Conservation (phyloP, 2,888 invertebrate species). For the Asteroscopus sphinx region DNA sequence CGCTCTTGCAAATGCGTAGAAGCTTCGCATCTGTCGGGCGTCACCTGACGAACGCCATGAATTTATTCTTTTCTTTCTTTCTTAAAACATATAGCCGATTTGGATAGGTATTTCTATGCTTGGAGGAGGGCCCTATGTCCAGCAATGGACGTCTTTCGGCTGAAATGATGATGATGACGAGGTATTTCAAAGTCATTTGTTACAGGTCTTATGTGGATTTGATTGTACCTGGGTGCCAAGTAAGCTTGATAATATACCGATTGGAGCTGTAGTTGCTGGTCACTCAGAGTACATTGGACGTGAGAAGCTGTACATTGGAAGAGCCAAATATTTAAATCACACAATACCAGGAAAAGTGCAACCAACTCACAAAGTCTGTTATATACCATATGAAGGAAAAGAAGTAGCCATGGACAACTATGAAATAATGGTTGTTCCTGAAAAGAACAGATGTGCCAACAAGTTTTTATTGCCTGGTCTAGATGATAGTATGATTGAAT, state of each 20-base stretch:
- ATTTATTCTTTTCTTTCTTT: too few species aligned
- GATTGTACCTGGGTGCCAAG: constrained; percentile 88
- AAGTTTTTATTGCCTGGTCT: constrained; percentile 38
- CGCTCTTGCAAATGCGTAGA: too few species aligned
- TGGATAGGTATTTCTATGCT: too few species aligned
- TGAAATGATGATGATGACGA: too few species aligned
- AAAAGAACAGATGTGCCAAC: constrained; percentile 51
- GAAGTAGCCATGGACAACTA: constrained; percentile 64
- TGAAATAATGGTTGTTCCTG: constrained; percentile 69
- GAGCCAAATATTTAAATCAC: constrained; percentile 92
- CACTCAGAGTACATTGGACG: constrained; percentile 78
- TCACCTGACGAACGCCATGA: too few species aligned
- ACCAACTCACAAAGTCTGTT: constrained; percentile 92
- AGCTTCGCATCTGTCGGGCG: too few species aligned
- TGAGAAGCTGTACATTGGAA: constrained; percentile 91
- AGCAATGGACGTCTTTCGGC: too few species aligned
- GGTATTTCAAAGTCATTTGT: constrained; percentile 9
- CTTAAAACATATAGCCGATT: too few species aligned
- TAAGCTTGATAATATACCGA: constrained; percentile 90
- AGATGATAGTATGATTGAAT: constrained; percentile 32
- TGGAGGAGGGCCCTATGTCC: too few species aligned
- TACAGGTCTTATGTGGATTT: constrained; percentile 78
- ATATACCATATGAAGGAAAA: constrained; percentile 89
- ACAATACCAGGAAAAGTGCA: constrained; percentile 94
- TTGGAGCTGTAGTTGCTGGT: constrained; percentile 92